Conservation (phyloP, 2,888 invertebrate genomes). For the Philopedon plagiatum region DNA sequence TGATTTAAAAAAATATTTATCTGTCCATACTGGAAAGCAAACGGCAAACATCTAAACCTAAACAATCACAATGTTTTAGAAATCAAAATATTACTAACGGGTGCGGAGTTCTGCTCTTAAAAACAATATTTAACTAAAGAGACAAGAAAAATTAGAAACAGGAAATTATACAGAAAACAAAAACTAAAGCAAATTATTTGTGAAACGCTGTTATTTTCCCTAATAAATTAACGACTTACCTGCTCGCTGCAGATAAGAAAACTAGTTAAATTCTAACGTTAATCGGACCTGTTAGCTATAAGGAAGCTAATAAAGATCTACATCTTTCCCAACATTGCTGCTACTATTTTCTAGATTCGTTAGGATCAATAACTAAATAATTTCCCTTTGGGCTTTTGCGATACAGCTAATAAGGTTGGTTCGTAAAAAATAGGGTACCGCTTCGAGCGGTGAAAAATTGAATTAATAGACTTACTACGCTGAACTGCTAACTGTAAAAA, state of each 20-base stretch:
- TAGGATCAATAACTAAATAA: not conserved
- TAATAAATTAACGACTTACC: not conserved
- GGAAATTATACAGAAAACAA: not conserved
- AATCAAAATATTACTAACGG: no score
- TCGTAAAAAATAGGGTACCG: not conserved
- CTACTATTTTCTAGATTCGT: not conserved
- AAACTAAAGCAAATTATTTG: not conserved
- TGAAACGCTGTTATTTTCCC: not conserved
- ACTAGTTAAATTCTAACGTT: not conserved
- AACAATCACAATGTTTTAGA: no score
- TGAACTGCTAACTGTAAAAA: no score
- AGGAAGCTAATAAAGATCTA: not conserved
- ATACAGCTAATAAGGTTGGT: not conserved
- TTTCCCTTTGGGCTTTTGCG: not conserved
- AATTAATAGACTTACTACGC: no score
- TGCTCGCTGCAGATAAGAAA: not conserved
- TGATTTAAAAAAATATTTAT: no score
- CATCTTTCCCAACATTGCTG: not conserved
- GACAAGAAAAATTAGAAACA: no score
- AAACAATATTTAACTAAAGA: no score
- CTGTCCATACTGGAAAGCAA: no score
- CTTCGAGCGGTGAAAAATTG: no score
- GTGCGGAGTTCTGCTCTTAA: no score
- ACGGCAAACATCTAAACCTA: no score
- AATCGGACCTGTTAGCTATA: not conserved